phyloP scores from a whole-genome alignment of 2,797 vertebrate species.

The Danio albolineatus region DNA sequence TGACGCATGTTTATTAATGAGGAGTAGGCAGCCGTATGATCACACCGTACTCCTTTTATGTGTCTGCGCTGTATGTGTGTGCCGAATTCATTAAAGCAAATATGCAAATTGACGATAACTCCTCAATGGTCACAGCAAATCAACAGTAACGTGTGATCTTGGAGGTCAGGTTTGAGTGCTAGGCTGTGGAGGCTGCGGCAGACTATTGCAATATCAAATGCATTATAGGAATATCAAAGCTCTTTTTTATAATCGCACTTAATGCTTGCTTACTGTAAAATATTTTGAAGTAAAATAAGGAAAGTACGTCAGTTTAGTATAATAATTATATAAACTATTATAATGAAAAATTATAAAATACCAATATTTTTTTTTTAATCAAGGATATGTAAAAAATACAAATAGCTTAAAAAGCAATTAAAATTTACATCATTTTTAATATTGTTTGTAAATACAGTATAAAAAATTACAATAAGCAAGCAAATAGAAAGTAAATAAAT shows the following conservation, averaged over 20 bases:
- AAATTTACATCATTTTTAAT: too few species aligned
- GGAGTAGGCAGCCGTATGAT: conserved; percentile 3
- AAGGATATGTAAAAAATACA: too few species aligned
- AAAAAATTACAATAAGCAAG: too few species aligned
- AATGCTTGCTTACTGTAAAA: not conserved
- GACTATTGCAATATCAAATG: not conserved
- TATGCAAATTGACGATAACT: conserved; percentile 13
- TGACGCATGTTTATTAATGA: conserved; percentile 35
- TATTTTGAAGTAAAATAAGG: not conserved
- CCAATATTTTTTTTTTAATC: too few species aligned
- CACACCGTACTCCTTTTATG: not conserved
- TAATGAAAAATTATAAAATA: too few species aligned
- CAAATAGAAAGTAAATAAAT: too few species aligned
- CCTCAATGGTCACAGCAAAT: conserved; percentile 17
- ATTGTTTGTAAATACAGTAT: too few species aligned
- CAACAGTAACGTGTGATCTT: not conserved
- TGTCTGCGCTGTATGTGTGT: not conserved
- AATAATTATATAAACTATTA: too few species aligned
- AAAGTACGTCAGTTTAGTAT: not conserved
- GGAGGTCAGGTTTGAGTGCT: not conserved
- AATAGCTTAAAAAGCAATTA: too few species aligned
- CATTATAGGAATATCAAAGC: not conserved
- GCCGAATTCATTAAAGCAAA: conserved; percentile 11
- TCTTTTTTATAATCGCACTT: not conserved
- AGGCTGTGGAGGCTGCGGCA: not conserved